Percentiles rank a stretch among this genome's conserved stretches.
Conservation (phyloP, 2,797 vertebrate species). For the Pangasius djambal region DNA sequence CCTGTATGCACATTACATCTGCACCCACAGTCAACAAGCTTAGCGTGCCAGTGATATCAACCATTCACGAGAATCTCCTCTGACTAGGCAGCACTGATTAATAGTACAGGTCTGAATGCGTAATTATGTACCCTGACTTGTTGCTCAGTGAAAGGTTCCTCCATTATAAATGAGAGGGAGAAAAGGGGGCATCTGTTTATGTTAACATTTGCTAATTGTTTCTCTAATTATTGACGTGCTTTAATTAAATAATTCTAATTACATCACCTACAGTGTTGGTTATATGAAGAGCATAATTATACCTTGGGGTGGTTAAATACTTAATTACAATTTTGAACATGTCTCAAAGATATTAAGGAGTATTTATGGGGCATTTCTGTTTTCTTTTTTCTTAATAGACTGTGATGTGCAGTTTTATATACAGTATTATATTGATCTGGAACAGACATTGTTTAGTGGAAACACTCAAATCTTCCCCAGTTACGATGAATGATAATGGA, state of each 20-base stretch:
- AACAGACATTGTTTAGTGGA: neutral
- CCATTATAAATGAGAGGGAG: slow-evolving; percentile 7
- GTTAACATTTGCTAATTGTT: slow-evolving; percentile 38
- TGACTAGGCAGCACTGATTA: slow-evolving; percentile 11
- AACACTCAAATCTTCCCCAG: neutral
- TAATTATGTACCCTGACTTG: slow-evolving; percentile 24
- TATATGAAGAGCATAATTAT: slow-evolving; percentile 39
- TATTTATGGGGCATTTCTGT: neutral
- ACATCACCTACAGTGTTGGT: slow-evolving; percentile 41
- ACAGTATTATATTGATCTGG: slow-evolving; percentile 8
- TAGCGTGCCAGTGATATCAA: neutral
- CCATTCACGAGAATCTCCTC: neutral
- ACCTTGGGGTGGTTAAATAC: slow-evolving; percentile 19
- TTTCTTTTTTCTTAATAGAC: neutral
- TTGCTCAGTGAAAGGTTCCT: slow-evolving; percentile 25
- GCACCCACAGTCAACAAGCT: neutral
- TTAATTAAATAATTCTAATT: slow-evolving; percentile 46
- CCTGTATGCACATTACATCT: neutral
- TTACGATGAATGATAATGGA: neutral
- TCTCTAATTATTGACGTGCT: slow-evolving; percentile 40
- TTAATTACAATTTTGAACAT: slow-evolving; percentile 12
- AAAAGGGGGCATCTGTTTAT: slow-evolving; percentile 43
- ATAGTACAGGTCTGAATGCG: slow-evolving; percentile 17
- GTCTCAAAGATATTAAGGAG: slow-evolving; percentile 24
- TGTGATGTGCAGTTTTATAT: neutral